These are phyloP conservation scores for Leucophenga montana DNA, from an alignment of 2,888 invertebrate species.

Conservation along the genomic window DNA sequence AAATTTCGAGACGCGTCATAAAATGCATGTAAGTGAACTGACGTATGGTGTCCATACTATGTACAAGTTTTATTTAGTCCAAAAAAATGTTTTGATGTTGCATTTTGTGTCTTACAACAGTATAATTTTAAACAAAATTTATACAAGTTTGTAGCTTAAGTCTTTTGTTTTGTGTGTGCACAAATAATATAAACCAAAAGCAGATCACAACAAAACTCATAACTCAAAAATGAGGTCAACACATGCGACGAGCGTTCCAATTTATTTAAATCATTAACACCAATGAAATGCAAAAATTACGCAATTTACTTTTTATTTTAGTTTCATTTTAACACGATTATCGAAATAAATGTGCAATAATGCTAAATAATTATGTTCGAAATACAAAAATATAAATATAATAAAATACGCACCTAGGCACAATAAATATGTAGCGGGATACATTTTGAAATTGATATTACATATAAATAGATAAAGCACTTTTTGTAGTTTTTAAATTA, in stretches of 20 bases:
- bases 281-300: background rate
- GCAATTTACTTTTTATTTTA: background rate
- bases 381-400: background rate
- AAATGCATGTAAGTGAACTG: too few relatives aligned
- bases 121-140: too few relatives aligned
- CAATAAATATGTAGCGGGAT: slow-evolving; percentile 49
- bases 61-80: too few relatives aligned
- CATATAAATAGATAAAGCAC: too few relatives aligned
- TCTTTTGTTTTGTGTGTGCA: slow-evolving; percentile 47
- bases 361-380: too few relatives aligned
- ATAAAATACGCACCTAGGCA: slow-evolving; percentile 56
- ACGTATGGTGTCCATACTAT: too few relatives aligned
- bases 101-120: too few relatives aligned
- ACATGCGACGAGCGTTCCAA: background rate
- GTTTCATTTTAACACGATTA: background rate
- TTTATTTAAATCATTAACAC: slow-evolving; percentile 1
- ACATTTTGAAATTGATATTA: slow-evolving; percentile 45
- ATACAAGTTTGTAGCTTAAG: slow-evolving; percentile 58
- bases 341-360: background rate
- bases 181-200: background rate
- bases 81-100: too few relatives aligned
- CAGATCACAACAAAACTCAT: background rate
- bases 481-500: slow-evolving; percentile 17
- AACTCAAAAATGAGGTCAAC: background rate
- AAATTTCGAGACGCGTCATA: too few relatives aligned